A percentile compares a stretch with the other conserved stretches of the same genome.
Evolutionary conservation across 2,797 vertebrate genomes (phyloP).

Genomic region (Neomorphus geoffroyi): DNA sequence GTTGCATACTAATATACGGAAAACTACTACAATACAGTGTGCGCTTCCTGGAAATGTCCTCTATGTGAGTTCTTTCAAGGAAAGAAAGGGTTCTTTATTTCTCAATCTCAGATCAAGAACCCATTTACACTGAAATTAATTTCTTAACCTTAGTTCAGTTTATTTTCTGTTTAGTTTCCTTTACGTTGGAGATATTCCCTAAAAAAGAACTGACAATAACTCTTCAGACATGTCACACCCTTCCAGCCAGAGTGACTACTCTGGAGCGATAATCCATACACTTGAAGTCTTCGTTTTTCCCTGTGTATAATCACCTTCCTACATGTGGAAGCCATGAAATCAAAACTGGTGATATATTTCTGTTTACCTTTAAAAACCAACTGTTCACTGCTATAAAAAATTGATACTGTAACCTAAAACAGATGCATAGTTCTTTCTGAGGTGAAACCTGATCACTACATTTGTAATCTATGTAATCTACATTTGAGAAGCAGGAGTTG

Average conservation of each 20-base stretch:
- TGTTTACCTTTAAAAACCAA: neutral
- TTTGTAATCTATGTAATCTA: no score
- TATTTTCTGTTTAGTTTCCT: neutral
- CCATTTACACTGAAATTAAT: neutral
- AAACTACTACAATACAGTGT: neutral
- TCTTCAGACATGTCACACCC: neutral
- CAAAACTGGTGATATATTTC: neutral
- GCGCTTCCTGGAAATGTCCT: neutral
- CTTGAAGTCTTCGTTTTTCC: neutral
- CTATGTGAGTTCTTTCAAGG: neutral
- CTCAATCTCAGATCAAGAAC: neutral
- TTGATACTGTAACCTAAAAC: neutral
- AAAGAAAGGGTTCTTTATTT: neutral
- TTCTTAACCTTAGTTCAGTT: neutral
- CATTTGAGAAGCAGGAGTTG: neutral
- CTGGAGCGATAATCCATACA: neutral
- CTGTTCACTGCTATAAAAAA: neutral
- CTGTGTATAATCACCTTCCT: neutral
- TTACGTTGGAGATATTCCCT: neutral
- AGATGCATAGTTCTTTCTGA: neutral
- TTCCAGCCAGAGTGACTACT: neutral
- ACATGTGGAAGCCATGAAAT: neutral
- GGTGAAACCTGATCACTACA: neutral
- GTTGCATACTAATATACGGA: neutral
- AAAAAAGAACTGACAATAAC: neutral